Conservation (phyloP, 2,888 invertebrate species). For the Himalopsyche tibetana region DNA sequence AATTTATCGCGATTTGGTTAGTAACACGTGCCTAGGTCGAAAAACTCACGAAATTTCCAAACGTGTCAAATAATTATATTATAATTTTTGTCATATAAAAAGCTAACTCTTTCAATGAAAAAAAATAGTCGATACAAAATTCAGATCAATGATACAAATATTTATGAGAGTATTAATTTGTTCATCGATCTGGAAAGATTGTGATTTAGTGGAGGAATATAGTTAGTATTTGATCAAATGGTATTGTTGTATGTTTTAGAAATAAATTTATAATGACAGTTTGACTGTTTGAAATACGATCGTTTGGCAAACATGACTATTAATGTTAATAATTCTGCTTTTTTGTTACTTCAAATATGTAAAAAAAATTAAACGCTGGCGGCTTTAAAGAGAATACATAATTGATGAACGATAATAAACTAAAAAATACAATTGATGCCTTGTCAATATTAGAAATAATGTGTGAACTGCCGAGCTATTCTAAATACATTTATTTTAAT, state of each 20-base stretch:
- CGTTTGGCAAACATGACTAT: neutral
- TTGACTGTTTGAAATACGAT: conserved; percentile 13
- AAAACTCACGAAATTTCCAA: neutral
- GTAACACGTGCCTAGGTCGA: neutral
- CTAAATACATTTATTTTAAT: too few relatives aligned
- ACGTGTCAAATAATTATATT: neutral
- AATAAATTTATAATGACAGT: conserved; percentile 44
- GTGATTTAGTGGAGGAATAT: neutral
- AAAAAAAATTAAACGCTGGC: neutral
- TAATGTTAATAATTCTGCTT: neutral
- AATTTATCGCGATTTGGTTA: conserved; percentile 18
- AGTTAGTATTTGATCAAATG: conserved; percentile 48
- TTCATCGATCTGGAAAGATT: neutral
- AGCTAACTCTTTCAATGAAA: too few relatives aligned
- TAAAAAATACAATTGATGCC: too few relatives aligned
- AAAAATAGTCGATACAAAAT: too few relatives aligned
- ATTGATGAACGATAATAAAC: neutral
- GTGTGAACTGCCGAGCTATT: too few relatives aligned
- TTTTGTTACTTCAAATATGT: neutral
- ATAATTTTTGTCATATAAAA: neutral
- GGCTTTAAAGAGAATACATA: neutral
- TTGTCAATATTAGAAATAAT: too few relatives aligned
- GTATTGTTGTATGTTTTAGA: neutral
- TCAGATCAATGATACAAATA: too few relatives aligned
- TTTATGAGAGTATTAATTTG: too few relatives aligned